Evolutionary conservation across 2,797 vertebrate species (phyloP).

Genomic region (Todus mexicanus): DNA sequence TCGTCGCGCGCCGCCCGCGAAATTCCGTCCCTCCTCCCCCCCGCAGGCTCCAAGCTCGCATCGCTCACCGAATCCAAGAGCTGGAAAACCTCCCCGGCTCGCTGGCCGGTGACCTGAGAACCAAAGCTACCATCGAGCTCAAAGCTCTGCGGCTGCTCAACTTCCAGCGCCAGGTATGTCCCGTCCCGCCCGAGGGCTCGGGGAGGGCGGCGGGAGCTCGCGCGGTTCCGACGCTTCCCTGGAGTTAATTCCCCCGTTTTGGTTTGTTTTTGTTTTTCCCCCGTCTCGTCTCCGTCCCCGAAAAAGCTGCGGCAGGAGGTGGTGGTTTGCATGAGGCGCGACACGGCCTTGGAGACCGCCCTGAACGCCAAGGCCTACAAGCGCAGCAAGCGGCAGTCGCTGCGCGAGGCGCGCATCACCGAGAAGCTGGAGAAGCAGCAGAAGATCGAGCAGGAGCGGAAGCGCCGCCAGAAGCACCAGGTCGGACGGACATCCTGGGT

Average conservation of each 20-base stretch:
- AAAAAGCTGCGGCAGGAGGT: constrained; percentile 91
- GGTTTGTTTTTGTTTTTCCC: no score
- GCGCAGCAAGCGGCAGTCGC: constrained; percentile 94
- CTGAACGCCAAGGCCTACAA: constrained; percentile 97
- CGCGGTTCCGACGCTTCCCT: no score
- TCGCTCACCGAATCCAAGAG: constrained; percentile 94
- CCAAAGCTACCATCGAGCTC: constrained; percentile 95
- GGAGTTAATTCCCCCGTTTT: no score
- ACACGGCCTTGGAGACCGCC: constrained; percentile 93
- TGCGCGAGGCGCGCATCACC: constrained; percentile 94
- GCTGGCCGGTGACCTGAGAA: constrained; percentile 90
- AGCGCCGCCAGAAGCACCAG: constrained; percentile 97
- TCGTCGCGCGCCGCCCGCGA: neutral
- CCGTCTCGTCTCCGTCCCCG: no score
- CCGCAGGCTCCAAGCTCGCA: constrained; percentile 89
- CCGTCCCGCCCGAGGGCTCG: no score
- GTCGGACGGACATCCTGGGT: constrained; percentile 40
- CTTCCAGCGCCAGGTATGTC: constrained; percentile 90
- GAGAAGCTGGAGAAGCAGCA: constrained; percentile 99
- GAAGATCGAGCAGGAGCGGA: constrained; percentile 97
- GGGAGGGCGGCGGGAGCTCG: no score
- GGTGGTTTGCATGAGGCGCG: constrained; percentile 95
- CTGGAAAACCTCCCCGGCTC: constrained; percentile 94
- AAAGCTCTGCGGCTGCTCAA: constrained; percentile 93
- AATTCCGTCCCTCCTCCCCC: neutral